These are phyloP conservation scores for Phodopus roborovskii DNA, from an alignment of 2,113 vertebrate genomes.

Conservation along the genomic window DNA sequence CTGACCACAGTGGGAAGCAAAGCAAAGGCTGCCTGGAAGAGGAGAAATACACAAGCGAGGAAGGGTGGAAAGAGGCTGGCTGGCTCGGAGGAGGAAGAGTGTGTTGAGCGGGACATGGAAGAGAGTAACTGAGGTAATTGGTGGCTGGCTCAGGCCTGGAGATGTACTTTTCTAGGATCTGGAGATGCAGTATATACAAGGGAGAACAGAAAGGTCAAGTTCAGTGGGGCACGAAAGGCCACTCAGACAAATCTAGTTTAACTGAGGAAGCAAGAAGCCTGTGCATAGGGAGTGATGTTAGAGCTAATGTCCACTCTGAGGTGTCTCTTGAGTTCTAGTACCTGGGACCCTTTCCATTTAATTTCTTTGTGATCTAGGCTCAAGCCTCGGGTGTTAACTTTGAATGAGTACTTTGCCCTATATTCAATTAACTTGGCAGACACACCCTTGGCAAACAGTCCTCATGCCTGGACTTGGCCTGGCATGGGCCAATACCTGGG, in stretches of 20 bases:
- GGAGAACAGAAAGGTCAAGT: not conserved
- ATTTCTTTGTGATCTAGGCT: constrained; percentile 58
- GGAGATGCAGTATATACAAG: not conserved
- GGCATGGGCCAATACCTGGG: constrained; percentile 8
- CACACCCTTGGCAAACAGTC: constrained; percentile 51
- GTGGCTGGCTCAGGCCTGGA: not conserved
- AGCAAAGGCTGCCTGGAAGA: not conserved
- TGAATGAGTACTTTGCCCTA: constrained; percentile 56
- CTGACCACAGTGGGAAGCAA: not conserved
- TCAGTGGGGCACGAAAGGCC: not conserved
- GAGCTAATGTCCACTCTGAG: constrained; percentile 9
- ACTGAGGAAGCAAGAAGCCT: not conserved
- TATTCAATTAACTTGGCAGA: constrained; percentile 61
- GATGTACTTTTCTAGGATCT: not conserved
- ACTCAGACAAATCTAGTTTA: not conserved
- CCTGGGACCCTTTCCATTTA: constrained; percentile 28
- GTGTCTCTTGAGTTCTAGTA: constrained; percentile 21
- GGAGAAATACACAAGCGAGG: not conserved
- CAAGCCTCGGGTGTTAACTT: constrained; percentile 55
- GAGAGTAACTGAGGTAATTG: not conserved
- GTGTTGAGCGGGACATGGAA: not conserved
- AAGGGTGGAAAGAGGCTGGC: not conserved
- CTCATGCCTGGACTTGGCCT: constrained; percentile 10
- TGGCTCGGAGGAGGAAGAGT: not conserved
- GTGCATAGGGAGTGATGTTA: not conserved